A percentile compares a stretch with the other conserved stretches of the same genome.
phyloP scores from a whole-genome alignment of 2,113 vertebrate genomes.

The Mesembrinibis cayennensis region DNA sequence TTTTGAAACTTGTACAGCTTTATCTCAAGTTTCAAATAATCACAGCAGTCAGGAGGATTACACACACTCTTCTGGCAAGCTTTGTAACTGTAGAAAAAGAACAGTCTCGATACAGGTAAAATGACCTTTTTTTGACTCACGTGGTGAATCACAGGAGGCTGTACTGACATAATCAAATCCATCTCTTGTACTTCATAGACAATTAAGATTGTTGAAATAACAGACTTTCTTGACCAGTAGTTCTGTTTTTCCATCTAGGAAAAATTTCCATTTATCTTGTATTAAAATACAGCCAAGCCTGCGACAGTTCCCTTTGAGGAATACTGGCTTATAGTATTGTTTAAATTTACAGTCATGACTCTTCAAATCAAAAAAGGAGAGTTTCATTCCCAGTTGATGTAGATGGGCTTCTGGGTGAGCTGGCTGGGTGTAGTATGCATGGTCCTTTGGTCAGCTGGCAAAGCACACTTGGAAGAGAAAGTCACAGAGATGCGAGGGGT shows the following conservation, averaged over 20 bases:
- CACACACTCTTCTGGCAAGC: not conserved
- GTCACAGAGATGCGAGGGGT: not conserved
- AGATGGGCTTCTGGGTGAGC: not conserved
- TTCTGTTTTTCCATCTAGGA: not conserved
- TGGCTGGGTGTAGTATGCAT: not conserved
- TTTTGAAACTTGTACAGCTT: not conserved
- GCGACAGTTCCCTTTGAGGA: not conserved
- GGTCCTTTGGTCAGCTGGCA: not conserved
- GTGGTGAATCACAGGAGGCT: not conserved
- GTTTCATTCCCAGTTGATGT: not conserved
- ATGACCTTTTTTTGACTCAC: not conserved
- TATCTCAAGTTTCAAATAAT: slow-evolving; percentile 6
- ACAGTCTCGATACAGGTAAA: not conserved
- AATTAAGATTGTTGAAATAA: not conserved
- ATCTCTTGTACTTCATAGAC: not conserved
- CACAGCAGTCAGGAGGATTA: not conserved
- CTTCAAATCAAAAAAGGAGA: not conserved
- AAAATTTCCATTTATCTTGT: not conserved
- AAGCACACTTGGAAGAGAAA: not conserved
- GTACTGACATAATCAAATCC: not conserved
- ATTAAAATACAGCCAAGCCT: not conserved
- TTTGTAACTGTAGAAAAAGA: not conserved
- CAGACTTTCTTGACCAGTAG: not conserved
- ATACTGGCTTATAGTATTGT: not conserved
- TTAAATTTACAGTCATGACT: not conserved